A percentile compares a stretch with the other conserved stretches of the same genome.
Conservation (phyloP, 2,888 invertebrate genomes). For the Lomographa bimaculata region DNA sequence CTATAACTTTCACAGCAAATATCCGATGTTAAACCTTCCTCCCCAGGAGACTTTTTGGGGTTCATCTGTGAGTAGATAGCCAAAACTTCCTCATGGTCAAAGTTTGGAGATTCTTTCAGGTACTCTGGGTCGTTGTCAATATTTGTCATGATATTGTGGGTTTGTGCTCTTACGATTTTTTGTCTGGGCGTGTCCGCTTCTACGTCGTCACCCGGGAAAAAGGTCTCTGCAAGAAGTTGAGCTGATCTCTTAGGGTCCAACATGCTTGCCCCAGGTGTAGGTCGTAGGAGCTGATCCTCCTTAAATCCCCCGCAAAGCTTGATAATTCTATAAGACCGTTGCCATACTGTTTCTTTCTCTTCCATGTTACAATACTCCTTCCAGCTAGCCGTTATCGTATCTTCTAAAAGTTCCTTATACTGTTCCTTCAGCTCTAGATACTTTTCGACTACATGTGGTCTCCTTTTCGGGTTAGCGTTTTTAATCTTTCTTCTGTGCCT, state of each 20-base stretch:
- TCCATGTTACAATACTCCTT: too few relatives aligned
- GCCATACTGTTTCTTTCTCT: too few relatives aligned
- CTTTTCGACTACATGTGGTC: too few relatives aligned
- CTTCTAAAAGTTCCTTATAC: too few relatives aligned
- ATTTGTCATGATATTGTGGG: too few relatives aligned
- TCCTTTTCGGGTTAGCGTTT: too few relatives aligned
- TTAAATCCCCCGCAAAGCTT: too few relatives aligned
- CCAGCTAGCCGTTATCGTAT: too few relatives aligned
- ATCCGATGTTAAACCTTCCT: background rate
- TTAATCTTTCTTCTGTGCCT: too few relatives aligned
- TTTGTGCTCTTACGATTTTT: background rate
- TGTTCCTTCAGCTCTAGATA: too few relatives aligned
- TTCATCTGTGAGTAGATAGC: background rate
- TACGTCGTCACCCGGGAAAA: background rate
- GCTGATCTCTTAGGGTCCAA: background rate
- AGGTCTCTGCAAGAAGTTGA: background rate
- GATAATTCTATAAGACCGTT: too few relatives aligned
- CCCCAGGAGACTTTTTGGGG: slow-evolving; percentile 1
- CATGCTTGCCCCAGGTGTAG: background rate
- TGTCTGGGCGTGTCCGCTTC: background rate
- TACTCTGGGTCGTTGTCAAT: too few relatives aligned
- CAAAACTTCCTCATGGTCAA: background rate
- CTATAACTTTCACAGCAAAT: background rate
- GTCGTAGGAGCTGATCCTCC: background rate
- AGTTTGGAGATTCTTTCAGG: background rate